A percentile compares a stretch with the other conserved stretches of the same genome.
phyloP scores from a whole-genome alignment of 37 sponge, comb jelly and placozoan genomes.

The Hexactinellida sp. region DNA sequence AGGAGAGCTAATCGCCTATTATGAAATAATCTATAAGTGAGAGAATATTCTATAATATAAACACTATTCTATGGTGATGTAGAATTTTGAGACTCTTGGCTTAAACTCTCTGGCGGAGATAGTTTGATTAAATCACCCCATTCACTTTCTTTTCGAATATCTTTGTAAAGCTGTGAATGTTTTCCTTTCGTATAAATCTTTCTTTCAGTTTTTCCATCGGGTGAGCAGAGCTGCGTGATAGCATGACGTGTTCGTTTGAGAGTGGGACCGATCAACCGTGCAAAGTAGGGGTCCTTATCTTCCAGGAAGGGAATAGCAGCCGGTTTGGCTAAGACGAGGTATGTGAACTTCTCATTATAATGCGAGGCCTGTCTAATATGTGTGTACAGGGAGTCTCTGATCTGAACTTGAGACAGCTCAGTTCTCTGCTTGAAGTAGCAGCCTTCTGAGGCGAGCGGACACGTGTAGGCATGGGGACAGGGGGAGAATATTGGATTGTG shows the following conservation, averaged over 20 bases:
- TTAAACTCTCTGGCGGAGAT: neutral
- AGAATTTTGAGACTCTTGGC: no score
- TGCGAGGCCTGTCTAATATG: neutral
- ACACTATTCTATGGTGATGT: no score
- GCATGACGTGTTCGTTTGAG: conserved; percentile 49
- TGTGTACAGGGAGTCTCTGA: neutral
- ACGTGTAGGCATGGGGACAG: conserved; percentile 65
- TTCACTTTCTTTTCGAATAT: neutral
- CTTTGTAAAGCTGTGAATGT: neutral
- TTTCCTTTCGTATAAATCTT: neutral
- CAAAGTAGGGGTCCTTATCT: neutral
- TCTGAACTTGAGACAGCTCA: conserved; percentile 44
- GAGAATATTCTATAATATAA: no score
- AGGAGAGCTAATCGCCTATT: no score
- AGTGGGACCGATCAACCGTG: neutral
- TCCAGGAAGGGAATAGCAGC: neutral
- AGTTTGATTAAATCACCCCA: neutral
- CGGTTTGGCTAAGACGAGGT: neutral
- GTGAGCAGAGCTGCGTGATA: conserved; percentile 45
- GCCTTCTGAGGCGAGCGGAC: conserved; percentile 32
- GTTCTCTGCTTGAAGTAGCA: conserved; percentile 75
- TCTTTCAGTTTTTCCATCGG: conserved; percentile 35
- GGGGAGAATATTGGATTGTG: conserved; percentile 5
- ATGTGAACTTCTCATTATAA: neutral
- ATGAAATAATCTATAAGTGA: no score